Base-by-base conservation (phyloP, 1,140 invertebrate genomes). In the Ceratosolen fusciceps region DNA sequence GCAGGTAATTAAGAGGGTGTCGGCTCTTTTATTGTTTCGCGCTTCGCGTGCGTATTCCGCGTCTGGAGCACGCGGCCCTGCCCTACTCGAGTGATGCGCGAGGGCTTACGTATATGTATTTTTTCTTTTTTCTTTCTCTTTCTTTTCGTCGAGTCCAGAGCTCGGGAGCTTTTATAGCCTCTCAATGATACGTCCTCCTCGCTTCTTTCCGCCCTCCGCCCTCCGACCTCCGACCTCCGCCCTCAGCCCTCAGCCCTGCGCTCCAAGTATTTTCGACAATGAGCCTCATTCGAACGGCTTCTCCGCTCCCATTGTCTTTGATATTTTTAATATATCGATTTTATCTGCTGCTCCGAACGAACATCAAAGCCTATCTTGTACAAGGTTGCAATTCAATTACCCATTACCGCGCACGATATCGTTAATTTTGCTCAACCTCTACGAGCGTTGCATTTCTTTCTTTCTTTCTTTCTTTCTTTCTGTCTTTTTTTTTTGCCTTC, bases 21-120 rank as follows among this genome's bases (percentile, higher is more conserved):
- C 70, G 81, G 62, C 60, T 49, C 75, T 74, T 74, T 83, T 83
- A 83, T 85, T 83, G 83, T 83, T 83, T 83, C 81, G 78, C 80
- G 80, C 56, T 60, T 47, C 24, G 71, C 47, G n/a, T 5, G 21
- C 29, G 14, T 31, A 34, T 24, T n/a, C 7, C 12, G 16, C 29
- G 26, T 52, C 70, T 72, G 47, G 70, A 72, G 70, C 49, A 49
- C n/a, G 24, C n/a, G n/a, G n/a, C 37, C 39, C 0, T 21, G 21
- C 65, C 16, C 37, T 19, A 74, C 31, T 68, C 67, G 74, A 60
- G 74, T 43, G 19, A 14, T n/a, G 29, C 9, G 3, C 56, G 37
- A 74, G n/a, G 65, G 47, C 43, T 67, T 75, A 74, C n/a, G n/a
- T n/a, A n/a, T n/a, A n/a, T n/a, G n/a, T n/a, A n/a, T n/a, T n/a